These are phyloP conservation scores for Anorthoa munda DNA, from an alignment of 2,888 invertebrate genomes.

Conservation along the genomic window DNA sequence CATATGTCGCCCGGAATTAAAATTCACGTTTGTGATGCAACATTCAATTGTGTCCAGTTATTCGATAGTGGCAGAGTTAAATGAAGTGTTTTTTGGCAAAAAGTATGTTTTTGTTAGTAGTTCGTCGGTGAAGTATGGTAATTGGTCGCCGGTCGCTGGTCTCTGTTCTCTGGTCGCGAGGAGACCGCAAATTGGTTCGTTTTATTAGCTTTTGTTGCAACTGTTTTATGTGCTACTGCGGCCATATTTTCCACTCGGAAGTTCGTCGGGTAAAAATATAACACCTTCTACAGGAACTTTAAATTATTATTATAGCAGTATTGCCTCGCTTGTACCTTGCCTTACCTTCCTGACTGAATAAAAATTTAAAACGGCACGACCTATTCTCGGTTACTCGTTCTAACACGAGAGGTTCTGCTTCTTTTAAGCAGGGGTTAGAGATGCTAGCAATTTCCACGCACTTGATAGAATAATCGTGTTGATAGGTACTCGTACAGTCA, in stretches of 20 bases:
- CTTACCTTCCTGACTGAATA: background rate
- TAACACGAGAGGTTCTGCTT: background rate
- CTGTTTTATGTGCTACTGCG: slow-evolving; percentile 46
- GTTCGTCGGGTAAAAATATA: slow-evolving; percentile 30
- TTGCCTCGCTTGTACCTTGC: background rate
- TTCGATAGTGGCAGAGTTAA: slow-evolving; percentile 67
- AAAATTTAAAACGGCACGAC: background rate
- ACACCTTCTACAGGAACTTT: slow-evolving; percentile 17
- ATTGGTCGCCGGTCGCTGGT: slow-evolving; percentile 36
- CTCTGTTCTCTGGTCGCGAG: slow-evolving; percentile 16
- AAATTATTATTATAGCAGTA: slow-evolving; percentile 14
- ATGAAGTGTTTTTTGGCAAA: slow-evolving; percentile 63
- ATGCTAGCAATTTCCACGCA: background rate
- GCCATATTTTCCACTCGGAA: slow-evolving; percentile 25
- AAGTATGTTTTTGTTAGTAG: slow-evolving; percentile 57
- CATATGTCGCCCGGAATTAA: slow-evolving; percentile 88
- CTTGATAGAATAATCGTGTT: background rate
- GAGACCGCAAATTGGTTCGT: slow-evolving; percentile 53
- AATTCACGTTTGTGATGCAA: slow-evolving; percentile 87
- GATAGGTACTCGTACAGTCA: no score
- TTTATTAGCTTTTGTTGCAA: slow-evolving; percentile 58
- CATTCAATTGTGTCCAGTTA: slow-evolving; percentile 76
- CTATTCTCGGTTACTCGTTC: background rate
- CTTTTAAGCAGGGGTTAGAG: background rate
- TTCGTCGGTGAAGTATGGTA: slow-evolving; percentile 58